Base-by-base conservation (phyloP, 2,113 vertebrate species). In the Carettochelys insculpta region DNA sequence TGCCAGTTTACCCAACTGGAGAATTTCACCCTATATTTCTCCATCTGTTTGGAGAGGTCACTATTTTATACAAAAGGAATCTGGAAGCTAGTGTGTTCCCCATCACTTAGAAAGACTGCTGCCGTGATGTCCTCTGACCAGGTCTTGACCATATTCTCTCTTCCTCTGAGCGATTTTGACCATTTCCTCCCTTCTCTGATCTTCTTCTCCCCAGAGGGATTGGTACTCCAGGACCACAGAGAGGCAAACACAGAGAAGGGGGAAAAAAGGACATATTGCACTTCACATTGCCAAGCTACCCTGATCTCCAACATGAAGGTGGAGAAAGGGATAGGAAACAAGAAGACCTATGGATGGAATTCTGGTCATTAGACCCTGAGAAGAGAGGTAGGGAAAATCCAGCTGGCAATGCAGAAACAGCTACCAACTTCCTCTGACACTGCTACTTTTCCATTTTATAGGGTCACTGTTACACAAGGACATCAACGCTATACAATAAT, bases 1-100 rank as follows among this genome's bases (percentile, higher is more conserved):
- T 80, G 19, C 71, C 71, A 92, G 75, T 86, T 90, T 82, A 94
- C 91, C 54, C 93, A 80, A 87, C 61, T 51, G 54, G 90, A 91
- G 86, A 80, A 83, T 95, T 95, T 95, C 88, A 82, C 80, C 20
- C 9, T 19, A 68, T 22, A 38, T 68, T 68, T 68, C 17, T 68
- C 61, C n/a, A 68, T 38, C n/a, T 68, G 61, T 34, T 68, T 68
- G n/a, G 61, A 94, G 85, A 24, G 31, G 92, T 83, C 84, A 10
- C 51, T 93, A 85, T 92, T 78, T 80, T 94, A 87, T 24, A 77
- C n/a, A 89, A 25, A 85, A 5, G 75, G 47, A 87, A 83, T 38
- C 80, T 92, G 83, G 88, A 85, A 93, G 86, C n/a, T 68, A 77
- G 75, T 84, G 43, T 11, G 4, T 92, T 93, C 80, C 56, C 53